These are phyloP conservation scores for Entelurus aequoreus DNA, from an alignment of 2,113 vertebrate genomes.

Conservation along the genomic window DNA sequence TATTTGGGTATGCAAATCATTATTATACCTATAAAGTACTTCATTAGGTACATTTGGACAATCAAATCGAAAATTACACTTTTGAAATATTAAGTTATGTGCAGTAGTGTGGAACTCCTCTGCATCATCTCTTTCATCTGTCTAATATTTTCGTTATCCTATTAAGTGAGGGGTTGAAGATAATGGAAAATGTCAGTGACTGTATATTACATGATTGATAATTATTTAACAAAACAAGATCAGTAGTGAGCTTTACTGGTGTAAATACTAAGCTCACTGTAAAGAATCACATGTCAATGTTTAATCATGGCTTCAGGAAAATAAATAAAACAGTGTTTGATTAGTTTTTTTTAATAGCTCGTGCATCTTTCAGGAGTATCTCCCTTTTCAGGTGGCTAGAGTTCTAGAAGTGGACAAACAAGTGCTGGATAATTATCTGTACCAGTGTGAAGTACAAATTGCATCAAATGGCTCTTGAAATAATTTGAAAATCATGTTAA, in stretches of 20 bases:
- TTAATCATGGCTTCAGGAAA: constrained; percentile 52
- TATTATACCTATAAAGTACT: not conserved
- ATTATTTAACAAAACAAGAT: not conserved
- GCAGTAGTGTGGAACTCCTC: not conserved
- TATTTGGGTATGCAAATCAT: too few species aligned
- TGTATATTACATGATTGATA: not conserved
- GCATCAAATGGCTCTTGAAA: constrained; percentile 52
- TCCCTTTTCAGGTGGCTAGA: constrained; percentile 66
- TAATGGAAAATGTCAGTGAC: too few species aligned
- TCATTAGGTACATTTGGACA: not conserved
- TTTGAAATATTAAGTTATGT: not conserved
- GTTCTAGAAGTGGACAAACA: constrained; percentile 55
- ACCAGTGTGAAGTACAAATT: constrained; percentile 75
- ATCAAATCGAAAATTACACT: not conserved
- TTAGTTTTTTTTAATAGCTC: constrained; percentile 58
- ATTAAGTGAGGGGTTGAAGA: too few species aligned
- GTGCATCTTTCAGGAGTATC: constrained; percentile 69
- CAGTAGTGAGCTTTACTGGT: not conserved
- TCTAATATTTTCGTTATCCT: not conserved
- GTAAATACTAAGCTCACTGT: not conserved
- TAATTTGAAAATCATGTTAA: constrained; percentile 50
- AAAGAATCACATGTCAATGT: constrained; percentile 38
- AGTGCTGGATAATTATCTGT: constrained; percentile 65
- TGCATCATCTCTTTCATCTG: not conserved
- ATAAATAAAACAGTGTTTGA: not conserved